phyloP scores from a whole-genome alignment of 2,113 vertebrate species.

The Lamprologus ornatipinnis region DNA sequence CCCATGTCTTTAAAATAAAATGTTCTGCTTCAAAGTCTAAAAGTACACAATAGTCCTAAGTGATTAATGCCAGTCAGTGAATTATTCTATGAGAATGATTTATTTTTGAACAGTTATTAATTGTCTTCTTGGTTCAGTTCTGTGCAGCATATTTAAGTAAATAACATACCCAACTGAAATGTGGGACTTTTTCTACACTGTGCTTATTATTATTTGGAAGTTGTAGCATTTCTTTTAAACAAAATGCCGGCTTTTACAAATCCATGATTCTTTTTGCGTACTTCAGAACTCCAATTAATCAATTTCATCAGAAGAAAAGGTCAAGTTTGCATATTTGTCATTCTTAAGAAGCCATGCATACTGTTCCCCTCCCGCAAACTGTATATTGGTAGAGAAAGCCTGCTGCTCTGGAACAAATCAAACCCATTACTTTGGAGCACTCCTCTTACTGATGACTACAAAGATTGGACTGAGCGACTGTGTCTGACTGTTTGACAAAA shows the following conservation, averaged over 20 bases:
- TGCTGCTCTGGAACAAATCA: slow-evolving; percentile 36
- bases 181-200: not conserved
- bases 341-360: not conserved
- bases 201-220: not conserved
- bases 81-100: not conserved
- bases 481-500: not conserved
- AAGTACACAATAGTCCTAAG: not conserved
- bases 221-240: not conserved
- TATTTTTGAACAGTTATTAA: not conserved
- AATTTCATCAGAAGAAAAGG: slow-evolving; percentile 49
- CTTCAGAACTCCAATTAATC: slow-evolving; percentile 37
- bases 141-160: not conserved
- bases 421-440: not conserved
- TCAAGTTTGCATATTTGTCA: slow-evolving; percentile 49
- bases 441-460: not conserved
- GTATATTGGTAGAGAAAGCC: not conserved
- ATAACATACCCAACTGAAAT: not conserved
- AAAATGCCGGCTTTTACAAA: not conserved
- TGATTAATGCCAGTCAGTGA: not conserved
- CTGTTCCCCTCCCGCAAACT: not conserved
- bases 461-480: not conserved
- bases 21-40: not conserved
- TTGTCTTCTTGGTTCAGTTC: not conserved
- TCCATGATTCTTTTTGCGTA: slow-evolving; percentile 3
- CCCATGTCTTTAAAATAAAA: not conserved